Conservation (phyloP, 1,140 invertebrate genomes). For the Myzus persicae region DNA sequence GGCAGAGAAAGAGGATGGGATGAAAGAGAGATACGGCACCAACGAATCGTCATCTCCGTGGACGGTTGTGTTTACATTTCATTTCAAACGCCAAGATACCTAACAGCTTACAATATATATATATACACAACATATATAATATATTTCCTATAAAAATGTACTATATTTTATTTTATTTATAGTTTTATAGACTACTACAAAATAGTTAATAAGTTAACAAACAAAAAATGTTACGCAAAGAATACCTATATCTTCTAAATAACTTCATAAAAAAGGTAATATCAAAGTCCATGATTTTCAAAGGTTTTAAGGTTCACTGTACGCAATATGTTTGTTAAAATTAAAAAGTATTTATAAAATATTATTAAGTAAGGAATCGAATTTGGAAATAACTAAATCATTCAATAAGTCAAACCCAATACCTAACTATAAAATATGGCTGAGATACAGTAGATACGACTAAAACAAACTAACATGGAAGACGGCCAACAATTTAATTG, state of each 20-base stretch:
- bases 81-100: conserved; percentile 20
- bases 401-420: background rate
- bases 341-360: background rate
- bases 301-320: background rate
- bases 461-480: background rate
- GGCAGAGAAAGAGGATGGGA: background rate
- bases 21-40: background rate
- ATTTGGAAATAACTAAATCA: background rate
- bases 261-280: background rate
- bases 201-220: background rate
- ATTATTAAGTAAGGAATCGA: background rate
- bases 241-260: background rate
- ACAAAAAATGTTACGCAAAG: background rate
- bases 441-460: background rate
- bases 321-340: background rate
- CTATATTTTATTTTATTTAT: background rate
- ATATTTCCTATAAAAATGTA: no score
- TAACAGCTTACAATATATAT: background rate
- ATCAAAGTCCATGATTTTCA: background rate
- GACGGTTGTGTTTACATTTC: conserved; percentile 43
- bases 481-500: background rate
- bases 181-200: background rate
- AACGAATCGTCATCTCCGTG: background rate
- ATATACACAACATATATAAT: background rate
- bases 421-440: background rate